Evolutionary conservation across 2,113 vertebrate genomes (phyloP).

Genomic region (Lepus timidus): DNA sequence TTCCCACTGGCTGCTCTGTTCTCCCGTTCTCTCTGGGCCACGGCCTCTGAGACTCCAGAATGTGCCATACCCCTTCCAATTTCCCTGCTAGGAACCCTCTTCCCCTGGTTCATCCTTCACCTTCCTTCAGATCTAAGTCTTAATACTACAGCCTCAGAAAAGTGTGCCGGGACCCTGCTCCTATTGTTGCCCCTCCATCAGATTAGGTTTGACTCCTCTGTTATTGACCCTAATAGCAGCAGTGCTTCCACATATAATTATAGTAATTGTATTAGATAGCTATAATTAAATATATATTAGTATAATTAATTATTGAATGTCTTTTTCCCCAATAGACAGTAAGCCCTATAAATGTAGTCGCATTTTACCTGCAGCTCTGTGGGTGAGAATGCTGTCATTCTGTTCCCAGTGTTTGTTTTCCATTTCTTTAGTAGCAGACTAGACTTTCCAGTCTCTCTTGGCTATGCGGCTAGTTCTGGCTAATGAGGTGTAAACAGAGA

Average conservation of each 20-base stretch:
- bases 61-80: neutral
- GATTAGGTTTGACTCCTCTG: neutral
- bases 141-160: neutral
- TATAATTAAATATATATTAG: neutral
- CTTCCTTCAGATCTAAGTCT: neutral
- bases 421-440: neutral
- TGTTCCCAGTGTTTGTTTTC: neutral
- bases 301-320: constrained; percentile 10
- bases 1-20: neutral
- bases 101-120: neutral
- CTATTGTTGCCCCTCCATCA: neutral
- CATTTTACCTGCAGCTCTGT: neutral
- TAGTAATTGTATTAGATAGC: neutral
- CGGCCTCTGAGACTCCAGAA: neutral
- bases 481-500: neutral
- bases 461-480: neutral
- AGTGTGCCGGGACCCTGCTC: neutral
- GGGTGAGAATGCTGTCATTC: neutral
- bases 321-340: neutral
- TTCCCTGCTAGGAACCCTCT: neutral
- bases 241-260: neutral
- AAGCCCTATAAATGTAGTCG: neutral
- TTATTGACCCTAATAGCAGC: neutral
- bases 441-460: constrained; percentile 2
- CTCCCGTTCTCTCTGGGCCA: neutral